These are phyloP conservation scores for Clinocottus analis DNA, from an alignment of 2,113 vertebrate genomes.

Conservation along the genomic window DNA sequence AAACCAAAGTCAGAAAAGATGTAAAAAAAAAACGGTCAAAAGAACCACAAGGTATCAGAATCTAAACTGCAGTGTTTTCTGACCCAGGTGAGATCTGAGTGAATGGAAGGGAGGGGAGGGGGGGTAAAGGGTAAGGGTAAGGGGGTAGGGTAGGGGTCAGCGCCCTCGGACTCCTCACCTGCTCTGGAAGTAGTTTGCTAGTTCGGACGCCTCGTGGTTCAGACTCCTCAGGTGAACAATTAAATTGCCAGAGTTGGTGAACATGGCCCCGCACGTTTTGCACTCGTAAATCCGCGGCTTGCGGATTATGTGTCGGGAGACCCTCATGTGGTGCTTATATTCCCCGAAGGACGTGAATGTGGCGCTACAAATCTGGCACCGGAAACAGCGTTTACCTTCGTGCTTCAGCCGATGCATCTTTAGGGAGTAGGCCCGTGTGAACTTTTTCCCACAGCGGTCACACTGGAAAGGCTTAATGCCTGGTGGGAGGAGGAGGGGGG, in stretches of 20 bases:
- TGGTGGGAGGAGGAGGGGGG: too few species aligned
- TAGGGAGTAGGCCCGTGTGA: constrained; percentile 99
- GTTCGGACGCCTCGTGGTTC: constrained; percentile 99
- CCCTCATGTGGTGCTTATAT: constrained; percentile 99
- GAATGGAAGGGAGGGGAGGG: constrained; percentile 59
- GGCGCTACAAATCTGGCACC: constrained; percentile 99
- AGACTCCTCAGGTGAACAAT: constrained; percentile 99
- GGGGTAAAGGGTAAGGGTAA: constrained; percentile 66
- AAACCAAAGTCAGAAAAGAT: too few species aligned
- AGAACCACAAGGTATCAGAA: constrained; percentile 52
- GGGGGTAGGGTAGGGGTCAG: constrained; percentile 77
- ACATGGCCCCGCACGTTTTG: constrained; percentile 99
- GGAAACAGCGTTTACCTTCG: constrained; percentile 99
- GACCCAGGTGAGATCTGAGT: constrained; percentile 76
- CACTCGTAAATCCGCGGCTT: constrained; percentile 99
- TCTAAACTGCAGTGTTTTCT: constrained; percentile 45
- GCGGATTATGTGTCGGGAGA: constrained; percentile 99
- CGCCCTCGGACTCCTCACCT: constrained; percentile 94
- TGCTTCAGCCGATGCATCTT: constrained; percentile 99
- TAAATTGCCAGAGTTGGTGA: constrained; percentile 99
- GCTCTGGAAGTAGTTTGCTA: constrained; percentile 99
- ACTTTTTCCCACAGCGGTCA: constrained; percentile 99
- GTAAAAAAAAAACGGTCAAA: neutral
- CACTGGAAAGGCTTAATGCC: constrained; percentile 99
- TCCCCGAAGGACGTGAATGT: constrained; percentile 99